These are phyloP conservation scores for Ecliptopera silaceata DNA, from an alignment of 2,888 invertebrate species.

Conservation along the genomic window DNA sequence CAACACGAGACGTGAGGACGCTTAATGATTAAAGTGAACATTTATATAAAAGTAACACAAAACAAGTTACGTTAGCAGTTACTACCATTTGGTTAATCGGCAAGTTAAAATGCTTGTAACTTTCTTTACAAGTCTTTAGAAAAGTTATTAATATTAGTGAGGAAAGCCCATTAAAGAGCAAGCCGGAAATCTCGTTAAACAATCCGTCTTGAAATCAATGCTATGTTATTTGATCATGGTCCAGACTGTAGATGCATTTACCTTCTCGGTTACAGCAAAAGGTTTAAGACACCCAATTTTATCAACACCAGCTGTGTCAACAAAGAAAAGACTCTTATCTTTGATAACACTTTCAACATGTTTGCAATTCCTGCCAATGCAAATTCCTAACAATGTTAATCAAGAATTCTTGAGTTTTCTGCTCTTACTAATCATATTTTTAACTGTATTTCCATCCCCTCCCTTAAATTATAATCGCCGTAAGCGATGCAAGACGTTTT, in stretches of 20 bases:
- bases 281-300: not conserved
- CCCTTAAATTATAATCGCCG: not conserved
- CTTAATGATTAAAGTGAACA: not conserved
- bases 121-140: not conserved
- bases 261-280: not conserved
- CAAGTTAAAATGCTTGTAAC: not conserved
- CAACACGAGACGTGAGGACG: too few species aligned
- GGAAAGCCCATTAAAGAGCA: slow-evolving; percentile 28
- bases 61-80: not conserved
- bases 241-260: not conserved
- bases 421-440: too few species aligned
- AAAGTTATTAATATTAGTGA: slow-evolving; percentile 8
- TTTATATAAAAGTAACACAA: not conserved
- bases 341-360: too few species aligned
- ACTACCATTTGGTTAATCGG: not conserved
- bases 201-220: slow-evolving; percentile 48
- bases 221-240: slow-evolving; percentile 47
- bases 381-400: too few species aligned
- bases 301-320: not conserved
- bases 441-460: too few species aligned
- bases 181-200: slow-evolving; percentile 34
- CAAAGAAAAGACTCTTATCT: not conserved
- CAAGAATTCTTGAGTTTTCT: too few species aligned
- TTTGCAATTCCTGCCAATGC: not conserved
- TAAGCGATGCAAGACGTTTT: not conserved